A percentile compares a stretch with the other conserved stretches of the same genome.
These are phyloP conservation scores for Enteromius anoplus DNA, from an alignment of 2,797 vertebrate genomes.

Conservation along the genomic window DNA sequence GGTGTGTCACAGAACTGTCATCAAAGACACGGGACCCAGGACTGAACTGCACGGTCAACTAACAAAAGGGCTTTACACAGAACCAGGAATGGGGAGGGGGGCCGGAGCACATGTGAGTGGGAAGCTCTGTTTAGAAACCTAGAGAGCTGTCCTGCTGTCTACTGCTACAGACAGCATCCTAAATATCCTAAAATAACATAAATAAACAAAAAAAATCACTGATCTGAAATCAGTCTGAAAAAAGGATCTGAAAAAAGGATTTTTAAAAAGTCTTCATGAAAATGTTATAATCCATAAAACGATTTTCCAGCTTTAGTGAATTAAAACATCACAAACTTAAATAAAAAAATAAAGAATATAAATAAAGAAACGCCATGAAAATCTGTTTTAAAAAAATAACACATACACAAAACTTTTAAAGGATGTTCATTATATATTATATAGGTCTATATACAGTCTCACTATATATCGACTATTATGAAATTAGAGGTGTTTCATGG, in stretches of 20 bases:
- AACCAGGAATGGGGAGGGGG: conserved; percentile 27
- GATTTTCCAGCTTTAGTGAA: background rate
- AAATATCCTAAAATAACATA: background rate
- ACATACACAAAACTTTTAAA: background rate
- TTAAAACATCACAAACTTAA: too few species aligned
- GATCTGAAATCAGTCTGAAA: too few species aligned
- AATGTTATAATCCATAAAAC: background rate
- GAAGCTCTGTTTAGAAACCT: conserved; percentile 36
- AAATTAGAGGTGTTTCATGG: background rate
- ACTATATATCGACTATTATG: background rate
- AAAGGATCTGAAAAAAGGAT: background rate
- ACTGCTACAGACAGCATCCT: background rate
- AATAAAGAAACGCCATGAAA: background rate
- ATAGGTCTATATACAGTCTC: too few species aligned
- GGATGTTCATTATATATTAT: too few species aligned
- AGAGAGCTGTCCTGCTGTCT: conserved; percentile 17
- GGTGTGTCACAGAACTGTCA: conserved; percentile 60
- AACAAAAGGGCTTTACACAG: conserved; percentile 44
- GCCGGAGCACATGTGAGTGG: conserved; percentile 9
- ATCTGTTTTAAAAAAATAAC: background rate
- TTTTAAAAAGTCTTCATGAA: background rate
- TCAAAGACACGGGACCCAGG: conserved; percentile 55
- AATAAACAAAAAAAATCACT: background rate
- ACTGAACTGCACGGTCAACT: conserved; percentile 31
- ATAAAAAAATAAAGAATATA: too few species aligned